Evolutionary conservation across 2,113 vertebrate genomes (phyloP), one percentile per base, ranked within the genome.

Genomic region (Sinosuthora webbiana): DNA sequence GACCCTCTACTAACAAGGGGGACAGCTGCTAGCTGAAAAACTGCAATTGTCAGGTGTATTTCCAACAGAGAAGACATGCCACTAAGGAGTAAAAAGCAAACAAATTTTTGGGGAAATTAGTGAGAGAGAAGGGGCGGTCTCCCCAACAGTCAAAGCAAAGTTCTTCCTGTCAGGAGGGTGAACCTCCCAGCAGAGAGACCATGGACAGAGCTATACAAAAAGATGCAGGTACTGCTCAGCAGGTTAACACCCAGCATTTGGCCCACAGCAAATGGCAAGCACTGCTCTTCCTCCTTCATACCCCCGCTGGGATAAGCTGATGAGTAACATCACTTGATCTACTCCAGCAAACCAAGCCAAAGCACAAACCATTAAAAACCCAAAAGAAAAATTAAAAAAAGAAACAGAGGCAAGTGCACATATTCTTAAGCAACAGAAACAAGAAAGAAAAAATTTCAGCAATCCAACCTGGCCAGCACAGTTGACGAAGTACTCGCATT

Each of bases 401-500:
- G 28, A 23, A 8, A 96, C 20, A 15, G 13, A 87, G 27, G 20
- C 23, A 83, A 75, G 35, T 1, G 10, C 24, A 62, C 2, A 0
- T 30, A 45, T 17, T 60, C 35, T 49, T 56, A 69, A 76, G 4
- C 13, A 69, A 75, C 24, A 23, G 28, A 7, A 60, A 47, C 47
- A 47, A 35, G 6, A 68, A 35, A 41, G 12, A 56, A 59, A 56
- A 68, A 19, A n/a, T 1, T 2, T 11, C 22, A 94, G 35, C 75
- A 78, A 89, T 21, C 96, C 93, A 85, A 99, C 99, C 99, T 99
- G 99, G 96, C 99, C 99, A 83, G 99, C 99, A 97, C 99, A 99
- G 98, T 99, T 99, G 87, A 99, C 98, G 3, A 99, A 99, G 97
- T 98, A 99, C 65, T 99, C 98, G 96, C 99, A 99, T 13, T 98